Evolutionary conservation across 1,140 invertebrate genomes (phyloP).

Genomic region (Trachymyrmex septentrionalis): DNA sequence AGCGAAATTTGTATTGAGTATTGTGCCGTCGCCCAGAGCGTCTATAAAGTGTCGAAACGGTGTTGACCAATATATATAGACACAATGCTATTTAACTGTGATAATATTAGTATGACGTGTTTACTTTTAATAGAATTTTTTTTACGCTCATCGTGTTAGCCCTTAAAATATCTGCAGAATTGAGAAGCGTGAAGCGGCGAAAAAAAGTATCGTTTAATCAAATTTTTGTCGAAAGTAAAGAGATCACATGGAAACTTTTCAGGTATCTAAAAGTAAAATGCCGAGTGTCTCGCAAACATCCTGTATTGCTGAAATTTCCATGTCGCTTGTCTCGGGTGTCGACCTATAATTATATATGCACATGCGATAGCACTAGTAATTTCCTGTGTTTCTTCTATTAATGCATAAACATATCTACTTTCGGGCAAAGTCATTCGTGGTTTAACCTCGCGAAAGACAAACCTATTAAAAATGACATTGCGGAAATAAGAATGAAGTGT

Average conservation of each 20-base stretch:
- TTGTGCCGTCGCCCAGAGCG: neutral
- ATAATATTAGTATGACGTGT: neutral
- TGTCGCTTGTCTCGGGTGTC: neutral
- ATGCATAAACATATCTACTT: conserved; percentile 28
- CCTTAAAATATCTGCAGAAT: neutral
- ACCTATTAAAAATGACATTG: neutral
- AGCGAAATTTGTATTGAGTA: conserved; percentile 50
- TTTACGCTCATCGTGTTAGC: neutral
- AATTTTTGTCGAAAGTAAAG: neutral
- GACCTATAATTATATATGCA: neutral
- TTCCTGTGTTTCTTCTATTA: neutral
- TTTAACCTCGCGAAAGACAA: neutral
- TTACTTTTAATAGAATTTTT: neutral
- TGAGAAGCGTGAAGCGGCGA: neutral
- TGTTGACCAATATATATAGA: conserved; percentile 10
- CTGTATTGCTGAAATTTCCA: neutral
- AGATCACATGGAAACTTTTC: neutral
- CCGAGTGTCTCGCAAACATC: neutral
- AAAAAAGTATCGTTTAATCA: too few relatives aligned
- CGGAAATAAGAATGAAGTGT: neutral
- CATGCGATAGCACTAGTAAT: neutral
- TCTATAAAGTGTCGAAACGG: neutral
- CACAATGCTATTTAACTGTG: conserved; percentile 20
- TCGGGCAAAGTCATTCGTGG: neutral
- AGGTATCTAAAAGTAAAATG: neutral